These are phyloP conservation scores for Dasysyrphus albostriatus DNA, from an alignment of 2,888 invertebrate genomes.

Conservation along the genomic window DNA sequence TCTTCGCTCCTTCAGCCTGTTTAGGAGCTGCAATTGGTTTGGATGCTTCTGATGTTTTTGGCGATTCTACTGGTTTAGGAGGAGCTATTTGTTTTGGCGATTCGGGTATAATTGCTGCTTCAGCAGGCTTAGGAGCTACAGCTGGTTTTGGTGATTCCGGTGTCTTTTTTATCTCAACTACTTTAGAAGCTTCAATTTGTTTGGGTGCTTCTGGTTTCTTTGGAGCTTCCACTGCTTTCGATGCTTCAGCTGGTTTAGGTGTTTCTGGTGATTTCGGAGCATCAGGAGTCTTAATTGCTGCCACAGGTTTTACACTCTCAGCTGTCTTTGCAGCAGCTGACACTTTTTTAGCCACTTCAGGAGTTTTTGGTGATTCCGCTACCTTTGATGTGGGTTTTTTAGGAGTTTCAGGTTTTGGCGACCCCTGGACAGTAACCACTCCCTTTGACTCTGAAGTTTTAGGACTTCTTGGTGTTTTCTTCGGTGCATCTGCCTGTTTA, in stretches of 20 bases:
- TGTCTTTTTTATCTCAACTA: conserved; percentile 87
- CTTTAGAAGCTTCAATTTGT: conserved; percentile 83
- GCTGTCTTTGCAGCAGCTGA: conserved; percentile 86
- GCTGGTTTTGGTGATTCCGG: conserved; percentile 9
- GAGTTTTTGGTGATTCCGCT: not conserved
- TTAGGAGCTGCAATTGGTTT: conserved; percentile 80
- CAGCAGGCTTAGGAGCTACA: conserved; percentile 86
- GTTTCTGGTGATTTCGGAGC: conserved; percentile 78
- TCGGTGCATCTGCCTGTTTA: conserved; percentile 89
- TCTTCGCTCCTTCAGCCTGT: conserved; percentile 85
- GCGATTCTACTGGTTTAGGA: conserved; percentile 16
- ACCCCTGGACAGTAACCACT: not conserved
- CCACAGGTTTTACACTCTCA: conserved; percentile 84
- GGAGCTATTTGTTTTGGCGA: not conserved
- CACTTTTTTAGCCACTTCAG: not conserved
- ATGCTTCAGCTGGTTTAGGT: not conserved
- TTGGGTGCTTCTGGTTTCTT: conserved; percentile 79
- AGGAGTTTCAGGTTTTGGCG: conserved; percentile 81
- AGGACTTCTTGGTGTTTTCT: conserved; percentile 18
- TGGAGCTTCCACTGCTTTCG: conserved; percentile 83
- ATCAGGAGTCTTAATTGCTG: conserved; percentile 8
- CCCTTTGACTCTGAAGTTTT: conserved; percentile 16
- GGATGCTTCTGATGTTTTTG: conserved; percentile 14
- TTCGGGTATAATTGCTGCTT: conserved; percentile 75
- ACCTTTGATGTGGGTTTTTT: conserved; percentile 13